Percentiles rank a stretch among this genome's conserved stretches.
Conservation (phyloP, 1,140 invertebrate genomes). For the Nasonia longicornis region DNA sequence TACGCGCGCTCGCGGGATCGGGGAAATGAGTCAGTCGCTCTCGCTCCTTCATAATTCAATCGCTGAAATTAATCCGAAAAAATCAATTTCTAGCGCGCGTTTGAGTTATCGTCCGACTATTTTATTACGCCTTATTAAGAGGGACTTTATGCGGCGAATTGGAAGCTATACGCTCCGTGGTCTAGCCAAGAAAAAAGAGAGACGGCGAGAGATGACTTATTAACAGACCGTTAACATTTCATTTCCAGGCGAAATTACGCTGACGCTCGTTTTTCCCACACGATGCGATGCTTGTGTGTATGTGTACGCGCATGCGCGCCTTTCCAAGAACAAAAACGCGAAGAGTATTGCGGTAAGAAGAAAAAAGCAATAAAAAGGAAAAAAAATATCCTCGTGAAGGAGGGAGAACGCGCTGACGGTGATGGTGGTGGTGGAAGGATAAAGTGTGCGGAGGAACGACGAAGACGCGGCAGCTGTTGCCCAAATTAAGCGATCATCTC, state of each 20-base stretch:
- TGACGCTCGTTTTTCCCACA: constrained; percentile 27
- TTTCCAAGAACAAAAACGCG: constrained; percentile 33
- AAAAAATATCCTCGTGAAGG: constrained; percentile 23
- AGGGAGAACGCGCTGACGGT: constrained; percentile 38
- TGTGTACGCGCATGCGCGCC: background rate
- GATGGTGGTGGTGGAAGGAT: constrained; percentile 48
- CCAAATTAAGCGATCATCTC: constrained; percentile 71
- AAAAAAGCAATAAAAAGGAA: constrained; percentile 15
- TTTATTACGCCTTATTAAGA: constrained; percentile 28
- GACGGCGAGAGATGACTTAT: constrained; percentile 12
- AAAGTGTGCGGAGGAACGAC: constrained; percentile 52
- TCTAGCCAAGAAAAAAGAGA: background rate
- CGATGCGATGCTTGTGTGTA: background rate
- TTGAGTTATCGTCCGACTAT: constrained; percentile 7
- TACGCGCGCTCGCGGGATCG: background rate
- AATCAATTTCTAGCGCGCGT: constrained; percentile 18
- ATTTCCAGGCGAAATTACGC: constrained; percentile 34
- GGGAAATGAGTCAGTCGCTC: too few species aligned
- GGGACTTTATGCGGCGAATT: background rate
- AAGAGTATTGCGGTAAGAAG: background rate
- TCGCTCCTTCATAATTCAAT: constrained; percentile 4
- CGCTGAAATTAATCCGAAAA: constrained; percentile 25
- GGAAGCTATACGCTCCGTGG: background rate
- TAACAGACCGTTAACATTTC: constrained; percentile 40
- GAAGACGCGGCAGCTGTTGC: constrained; percentile 68